phyloP scores from a whole-genome alignment of 2,113 vertebrate genomes.

The Pollachius pollachius region DNA sequence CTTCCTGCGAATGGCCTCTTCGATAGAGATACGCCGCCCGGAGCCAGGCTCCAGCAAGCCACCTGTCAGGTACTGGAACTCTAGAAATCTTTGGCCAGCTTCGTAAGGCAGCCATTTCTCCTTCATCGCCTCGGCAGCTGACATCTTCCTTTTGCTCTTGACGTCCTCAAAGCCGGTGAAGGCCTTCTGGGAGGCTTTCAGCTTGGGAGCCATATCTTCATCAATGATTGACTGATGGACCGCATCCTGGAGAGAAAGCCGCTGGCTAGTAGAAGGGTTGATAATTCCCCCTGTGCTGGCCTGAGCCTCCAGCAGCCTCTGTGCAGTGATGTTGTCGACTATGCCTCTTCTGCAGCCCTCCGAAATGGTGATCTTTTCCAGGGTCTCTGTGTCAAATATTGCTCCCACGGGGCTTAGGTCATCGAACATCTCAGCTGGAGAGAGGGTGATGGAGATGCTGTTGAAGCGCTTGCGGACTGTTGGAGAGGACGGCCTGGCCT shows the following conservation, averaged over 20 bases:
- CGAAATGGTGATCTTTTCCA: conserved; percentile 92
- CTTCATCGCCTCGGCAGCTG: conserved; percentile 92
- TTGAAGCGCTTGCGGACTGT: conserved; percentile 71
- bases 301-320: conserved; percentile 92
- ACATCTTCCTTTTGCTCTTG: conserved; percentile 89
- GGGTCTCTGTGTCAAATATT: conserved; percentile 93
- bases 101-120: conserved; percentile 96
- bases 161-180: conserved; percentile 90
- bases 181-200: conserved; percentile 94
- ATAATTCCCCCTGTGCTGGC: conserved; percentile 93
- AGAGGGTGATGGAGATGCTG: conserved; percentile 76
- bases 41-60: conserved; percentile 87
- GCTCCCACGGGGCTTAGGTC: conserved; percentile 90
- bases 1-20: conserved; percentile 88
- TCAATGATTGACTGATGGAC: conserved; percentile 84
- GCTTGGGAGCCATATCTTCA: conserved; percentile 85
- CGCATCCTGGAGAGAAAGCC: conserved; percentile 86
- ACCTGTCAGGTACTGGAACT: conserved; percentile 94
- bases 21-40: conserved; percentile 79
- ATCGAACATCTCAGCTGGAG: conserved; percentile 84
- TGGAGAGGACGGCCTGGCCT: conserved; percentile 68
- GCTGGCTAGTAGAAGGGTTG: conserved; percentile 84
- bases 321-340: conserved; percentile 90
- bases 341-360: conserved; percentile 89
- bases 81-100: conserved; percentile 93